Evolutionary conservation across 1,140 invertebrate species (phyloP), one percentile per base, ranked within the genome.

Genomic region (Cotesia chilonis): DNA sequence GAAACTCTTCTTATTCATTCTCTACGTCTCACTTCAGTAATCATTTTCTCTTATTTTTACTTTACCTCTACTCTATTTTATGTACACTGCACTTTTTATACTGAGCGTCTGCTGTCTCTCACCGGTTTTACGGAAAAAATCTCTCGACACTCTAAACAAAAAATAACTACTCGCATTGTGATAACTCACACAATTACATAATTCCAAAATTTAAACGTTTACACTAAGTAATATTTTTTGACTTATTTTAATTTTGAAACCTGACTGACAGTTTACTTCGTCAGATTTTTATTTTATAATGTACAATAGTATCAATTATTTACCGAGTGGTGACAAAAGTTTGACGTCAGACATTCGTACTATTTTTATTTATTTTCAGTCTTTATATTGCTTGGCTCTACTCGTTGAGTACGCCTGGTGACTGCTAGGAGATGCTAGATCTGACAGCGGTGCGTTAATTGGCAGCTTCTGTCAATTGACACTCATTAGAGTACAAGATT

Each of bases 401-500:
- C 55, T 67, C 52, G 17, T 47, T 74, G 54, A 41, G 28, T 52
- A 14, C n/a, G 4, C 51, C 52, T 63, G 36, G 41, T 67, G 17
- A 52, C 59, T 38, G 71, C 67, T 60, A 66, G 70, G 70, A 68
- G 71, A 70, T 74, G 63, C 77, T 74, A 76, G 76, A 68, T 72
- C 75, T 78, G 71, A 72, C 76, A 79, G 77, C 76, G 72, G 77
- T 84, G 78, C 80, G 81, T 82, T 84, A 84, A 84, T 84, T 84
- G 82, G 82, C 80, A 84, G 81, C 80, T 82, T 78, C 79, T 82
- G 79, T 79, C 81, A 84, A 82, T 84, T 84, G 81, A 82, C 82
- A 84, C 81, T 82, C 82, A 82, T 82, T 84, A 84, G 80, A 82
- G 80, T 79, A 78, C 79, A 84, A 84, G 81, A 84, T 82, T 84